Conservation (phyloP, 2,888 invertebrate genomes). For the Stenodera caucasica region DNA sequence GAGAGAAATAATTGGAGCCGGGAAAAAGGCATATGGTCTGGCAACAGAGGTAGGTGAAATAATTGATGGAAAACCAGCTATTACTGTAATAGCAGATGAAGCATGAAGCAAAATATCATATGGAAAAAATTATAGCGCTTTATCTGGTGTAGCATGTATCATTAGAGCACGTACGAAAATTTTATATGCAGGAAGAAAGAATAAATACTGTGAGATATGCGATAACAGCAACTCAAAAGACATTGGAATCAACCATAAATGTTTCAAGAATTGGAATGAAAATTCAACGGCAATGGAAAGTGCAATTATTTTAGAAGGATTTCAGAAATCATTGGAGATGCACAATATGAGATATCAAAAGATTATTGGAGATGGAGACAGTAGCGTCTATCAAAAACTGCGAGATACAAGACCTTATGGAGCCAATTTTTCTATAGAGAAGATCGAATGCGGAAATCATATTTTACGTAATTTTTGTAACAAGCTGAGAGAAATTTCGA, state of each 20-base stretch:
- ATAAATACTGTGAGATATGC: neutral
- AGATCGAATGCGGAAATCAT: slow-evolving; percentile 10
- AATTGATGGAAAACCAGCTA: no score
- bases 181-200: slow-evolving; percentile 3
- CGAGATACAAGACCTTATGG: neutral
- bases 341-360: slow-evolving; percentile 1
- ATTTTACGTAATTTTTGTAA: neutral
- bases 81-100: no score
- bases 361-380: slow-evolving; percentile 3
- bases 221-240: no score
- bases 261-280: no score
- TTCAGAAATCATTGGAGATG: neutral
- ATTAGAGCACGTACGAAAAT: neutral
- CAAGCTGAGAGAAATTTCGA: neutral
- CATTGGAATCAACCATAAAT: no score
- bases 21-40: no score
- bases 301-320: neutral
- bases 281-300: neutral
- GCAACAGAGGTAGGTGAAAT: no score
- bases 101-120: no score
- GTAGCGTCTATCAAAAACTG: neutral
- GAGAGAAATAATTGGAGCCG: no score
- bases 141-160: slow-evolving; percentile 9
- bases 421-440: neutral
- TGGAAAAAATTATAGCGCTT: neutral